phyloP scores from a whole-genome alignment of 2,888 invertebrate species.

The Drosophila paranaensis region DNA sequence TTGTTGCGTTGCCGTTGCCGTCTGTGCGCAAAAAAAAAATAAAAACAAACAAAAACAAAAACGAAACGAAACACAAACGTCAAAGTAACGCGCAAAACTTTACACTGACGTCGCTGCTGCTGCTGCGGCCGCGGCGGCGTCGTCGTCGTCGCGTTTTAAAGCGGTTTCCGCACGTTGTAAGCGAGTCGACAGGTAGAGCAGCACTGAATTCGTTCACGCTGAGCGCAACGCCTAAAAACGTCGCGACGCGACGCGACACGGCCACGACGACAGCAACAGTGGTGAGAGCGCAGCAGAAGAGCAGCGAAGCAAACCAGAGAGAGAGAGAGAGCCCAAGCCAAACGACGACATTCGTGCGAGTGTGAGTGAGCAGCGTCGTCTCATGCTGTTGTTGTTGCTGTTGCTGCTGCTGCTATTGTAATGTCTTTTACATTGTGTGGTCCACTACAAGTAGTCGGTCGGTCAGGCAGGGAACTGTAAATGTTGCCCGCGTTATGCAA shows the following conservation, averaged over 20 bases:
- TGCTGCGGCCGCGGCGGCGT: constrained; percentile 53
- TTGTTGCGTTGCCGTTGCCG: constrained; percentile 58
- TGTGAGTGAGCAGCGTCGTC: constrained; percentile 31
- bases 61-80: constrained; percentile 39
- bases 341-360: constrained; percentile 4
- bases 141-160: constrained; percentile 56
- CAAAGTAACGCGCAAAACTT: constrained; percentile 61
- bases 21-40: constrained; percentile 39
- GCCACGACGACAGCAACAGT: constrained; percentile 12
- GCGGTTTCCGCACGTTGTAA: constrained; percentile 65
- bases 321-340: constrained; percentile 18
- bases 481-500: constrained; percentile 66
- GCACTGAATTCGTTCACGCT: constrained; percentile 61
- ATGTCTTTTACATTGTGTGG: constrained; percentile 57
- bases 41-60: constrained; percentile 32
- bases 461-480: constrained; percentile 49
- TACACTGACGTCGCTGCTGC: constrained; percentile 59
- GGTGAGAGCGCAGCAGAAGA: constrained; percentile 12
- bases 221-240: constrained; percentile 49
- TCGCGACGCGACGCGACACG: constrained; percentile 16
- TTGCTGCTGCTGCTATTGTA: constrained; percentile 44
- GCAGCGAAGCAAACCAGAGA: constrained; percentile 18
- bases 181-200: constrained; percentile 80
- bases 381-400: constrained; percentile 4
- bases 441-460: constrained; percentile 34